phyloP scores from a whole-genome alignment of 2,888 invertebrate genomes.

The Silvanus unidentatus region DNA sequence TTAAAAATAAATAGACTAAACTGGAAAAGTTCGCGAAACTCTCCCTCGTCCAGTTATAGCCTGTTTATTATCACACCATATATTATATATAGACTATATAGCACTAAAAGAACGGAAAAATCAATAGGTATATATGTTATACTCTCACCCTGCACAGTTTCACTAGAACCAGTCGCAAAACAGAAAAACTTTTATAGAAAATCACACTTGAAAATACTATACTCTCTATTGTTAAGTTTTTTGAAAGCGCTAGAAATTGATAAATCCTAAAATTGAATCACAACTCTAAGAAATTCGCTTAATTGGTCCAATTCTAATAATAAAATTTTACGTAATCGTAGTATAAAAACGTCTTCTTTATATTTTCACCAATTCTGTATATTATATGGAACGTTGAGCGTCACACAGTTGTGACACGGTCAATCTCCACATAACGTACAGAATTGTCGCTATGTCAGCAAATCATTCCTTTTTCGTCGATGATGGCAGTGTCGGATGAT shows the following conservation, averaged over 20 bases:
- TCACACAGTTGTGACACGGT: constrained; percentile 88
- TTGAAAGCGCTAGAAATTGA: constrained; percentile 14
- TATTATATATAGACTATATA: too few species aligned
- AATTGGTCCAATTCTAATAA: constrained; percentile 24
- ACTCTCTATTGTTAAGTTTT: too few species aligned
- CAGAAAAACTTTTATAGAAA: constrained; percentile 1
- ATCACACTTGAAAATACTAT: not conserved
- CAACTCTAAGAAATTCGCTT: constrained; percentile 31
- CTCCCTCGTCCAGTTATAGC: too few species aligned
- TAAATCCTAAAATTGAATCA: constrained; percentile 24
- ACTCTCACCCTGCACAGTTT: constrained; percentile 3
- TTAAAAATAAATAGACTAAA: too few species aligned
- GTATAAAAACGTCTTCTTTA: constrained; percentile 14
- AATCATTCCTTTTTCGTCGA: constrained; percentile 84
- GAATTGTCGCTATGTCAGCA: constrained; percentile 96
- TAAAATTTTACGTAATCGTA: constrained; percentile 8
- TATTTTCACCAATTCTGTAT: constrained; percentile 35
- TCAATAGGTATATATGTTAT: not conserved
- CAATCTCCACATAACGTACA: constrained; percentile 87
- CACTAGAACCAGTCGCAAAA: not conserved
- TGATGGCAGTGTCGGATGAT: constrained; percentile 77
- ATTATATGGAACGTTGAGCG: constrained; percentile 37
- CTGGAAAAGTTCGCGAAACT: too few species aligned
- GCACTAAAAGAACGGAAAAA: too few species aligned
- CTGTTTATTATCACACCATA: too few species aligned